phyloP scores from a whole-genome alignment of 2,888 invertebrate genomes.

The Ochropleura plecta region DNA sequence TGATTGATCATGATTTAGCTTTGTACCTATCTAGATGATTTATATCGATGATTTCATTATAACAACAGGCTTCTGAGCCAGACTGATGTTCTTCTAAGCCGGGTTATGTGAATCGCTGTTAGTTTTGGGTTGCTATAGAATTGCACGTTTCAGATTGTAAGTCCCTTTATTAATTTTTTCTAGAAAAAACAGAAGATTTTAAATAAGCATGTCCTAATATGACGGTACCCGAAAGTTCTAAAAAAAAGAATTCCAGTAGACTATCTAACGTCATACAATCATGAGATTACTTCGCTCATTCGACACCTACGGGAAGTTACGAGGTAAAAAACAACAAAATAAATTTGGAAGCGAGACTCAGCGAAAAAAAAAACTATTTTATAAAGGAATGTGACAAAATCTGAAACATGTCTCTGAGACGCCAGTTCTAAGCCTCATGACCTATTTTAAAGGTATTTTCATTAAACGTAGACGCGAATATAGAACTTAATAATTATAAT shows the following conservation, averaged over 20 bases:
- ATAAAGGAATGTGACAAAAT: slow-evolving; percentile 30
- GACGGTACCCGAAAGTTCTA: background rate
- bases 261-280: background rate
- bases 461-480: slow-evolving; percentile 45
- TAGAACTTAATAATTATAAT: slow-evolving; percentile 49
- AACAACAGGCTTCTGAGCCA: background rate
- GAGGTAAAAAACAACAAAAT: slow-evolving; percentile 27
- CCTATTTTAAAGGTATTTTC: slow-evolving; percentile 39
- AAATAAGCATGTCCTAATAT: background rate
- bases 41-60: slow-evolving; percentile 21
- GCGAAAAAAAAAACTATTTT: slow-evolving; percentile 7
- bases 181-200: background rate
- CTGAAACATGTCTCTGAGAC: slow-evolving; percentile 4
- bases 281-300: slow-evolving; percentile 8
- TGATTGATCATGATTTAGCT: slow-evolving; percentile 31
- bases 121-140: background rate
- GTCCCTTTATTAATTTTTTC: background rate
- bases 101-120: background rate
- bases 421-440: slow-evolving; percentile 9
- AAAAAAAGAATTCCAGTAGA: background rate
- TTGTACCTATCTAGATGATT: background rate
- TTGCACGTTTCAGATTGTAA: background rate
- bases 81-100: slow-evolving; percentile 15
- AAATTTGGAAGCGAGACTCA: slow-evolving; percentile 11
- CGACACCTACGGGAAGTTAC: slow-evolving; percentile 11